A percentile compares a stretch with the other conserved stretches of the same genome.
Conservation (phyloP, 1,140 invertebrate species). For the Steinernema feltiae region DNA sequence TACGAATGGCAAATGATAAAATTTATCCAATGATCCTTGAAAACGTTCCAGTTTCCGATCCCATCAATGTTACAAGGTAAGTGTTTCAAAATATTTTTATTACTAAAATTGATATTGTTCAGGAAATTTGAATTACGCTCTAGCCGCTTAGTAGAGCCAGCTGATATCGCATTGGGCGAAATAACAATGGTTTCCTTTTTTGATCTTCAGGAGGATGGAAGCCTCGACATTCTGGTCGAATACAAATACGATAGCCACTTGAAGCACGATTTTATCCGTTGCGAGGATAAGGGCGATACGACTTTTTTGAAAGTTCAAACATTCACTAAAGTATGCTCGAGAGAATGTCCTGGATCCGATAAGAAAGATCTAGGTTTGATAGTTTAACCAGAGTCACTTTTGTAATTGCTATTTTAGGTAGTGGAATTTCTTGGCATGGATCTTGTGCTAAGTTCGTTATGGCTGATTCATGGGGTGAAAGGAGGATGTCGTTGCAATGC, state of each 20-base stretch:
- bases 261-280: constrained; percentile 49
- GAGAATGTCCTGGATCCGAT: constrained; percentile 26
- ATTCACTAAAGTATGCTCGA: constrained; percentile 46
- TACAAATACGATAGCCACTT: constrained; percentile 25
- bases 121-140: constrained; percentile 50
- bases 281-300: constrained; percentile 56
- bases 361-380: constrained; percentile 20
- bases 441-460: constrained; percentile 49
- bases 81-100: constrained; percentile 28
- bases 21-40: constrained; percentile 37
- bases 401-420: constrained; percentile 34
- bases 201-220: constrained; percentile 54
- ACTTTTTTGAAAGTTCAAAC: constrained; percentile 56
- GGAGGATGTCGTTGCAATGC: constrained; percentile 59
- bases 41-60: constrained; percentile 27
- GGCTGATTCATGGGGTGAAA: constrained; percentile 47
- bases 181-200: constrained; percentile 46
- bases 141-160: constrained; percentile 32
- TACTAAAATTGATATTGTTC: constrained; percentile 18
- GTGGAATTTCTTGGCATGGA: constrained; percentile 52
- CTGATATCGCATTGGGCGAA: constrained; percentile 31
- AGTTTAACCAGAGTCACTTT: background rate
- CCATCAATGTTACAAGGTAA: constrained; percentile 37
- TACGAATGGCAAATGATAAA: constrained; percentile 20
- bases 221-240: constrained; percentile 51